These are phyloP conservation scores for Mayetiola destructor DNA, from an alignment of 2,888 invertebrate genomes.

Conservation along the genomic window DNA sequence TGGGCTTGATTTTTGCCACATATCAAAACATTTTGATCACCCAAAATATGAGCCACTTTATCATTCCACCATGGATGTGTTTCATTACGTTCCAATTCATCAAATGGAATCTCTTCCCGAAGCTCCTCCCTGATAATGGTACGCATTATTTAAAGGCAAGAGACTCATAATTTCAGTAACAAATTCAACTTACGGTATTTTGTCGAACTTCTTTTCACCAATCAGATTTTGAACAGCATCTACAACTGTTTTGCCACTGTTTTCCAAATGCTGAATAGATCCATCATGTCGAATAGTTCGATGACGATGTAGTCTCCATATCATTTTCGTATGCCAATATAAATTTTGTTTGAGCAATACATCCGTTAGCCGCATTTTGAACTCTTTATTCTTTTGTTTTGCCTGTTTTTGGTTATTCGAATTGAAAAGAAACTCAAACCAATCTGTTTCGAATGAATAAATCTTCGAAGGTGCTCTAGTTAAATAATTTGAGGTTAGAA, in stretches of 20 bases:
- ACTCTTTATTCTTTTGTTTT: slow-evolving; percentile 9
- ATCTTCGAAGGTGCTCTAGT: too few species aligned
- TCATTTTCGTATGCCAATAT: slow-evolving; percentile 53
- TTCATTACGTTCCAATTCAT: slow-evolving; percentile 36
- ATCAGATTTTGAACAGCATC: slow-evolving; percentile 46
- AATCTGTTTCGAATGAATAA: too few species aligned
- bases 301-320: slow-evolving; percentile 57
- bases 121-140: neutral
- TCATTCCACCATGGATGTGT: slow-evolving; percentile 53
- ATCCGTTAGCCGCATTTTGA: slow-evolving; percentile 51
- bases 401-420: too few species aligned
- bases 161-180: neutral
- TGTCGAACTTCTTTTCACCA: slow-evolving; percentile 29
- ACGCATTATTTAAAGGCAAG: neutral
- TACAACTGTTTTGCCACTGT: slow-evolving; percentile 44
- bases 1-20: slow-evolving; percentile 66
- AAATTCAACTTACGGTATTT: slow-evolving; percentile 5
- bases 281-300: slow-evolving; percentile 42
- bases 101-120: slow-evolving; percentile 17
- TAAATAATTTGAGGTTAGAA: too few species aligned
- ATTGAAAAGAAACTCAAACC: too few species aligned
- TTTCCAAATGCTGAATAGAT: slow-evolving; percentile 39
- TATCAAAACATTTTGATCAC: slow-evolving; percentile 47
- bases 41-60: slow-evolving; percentile 43
- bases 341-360: slow-evolving; percentile 52